Evolutionary conservation across 2,797 vertebrate genomes (phyloP).

Genomic region (Hoplostethus mediterraneus): DNA sequence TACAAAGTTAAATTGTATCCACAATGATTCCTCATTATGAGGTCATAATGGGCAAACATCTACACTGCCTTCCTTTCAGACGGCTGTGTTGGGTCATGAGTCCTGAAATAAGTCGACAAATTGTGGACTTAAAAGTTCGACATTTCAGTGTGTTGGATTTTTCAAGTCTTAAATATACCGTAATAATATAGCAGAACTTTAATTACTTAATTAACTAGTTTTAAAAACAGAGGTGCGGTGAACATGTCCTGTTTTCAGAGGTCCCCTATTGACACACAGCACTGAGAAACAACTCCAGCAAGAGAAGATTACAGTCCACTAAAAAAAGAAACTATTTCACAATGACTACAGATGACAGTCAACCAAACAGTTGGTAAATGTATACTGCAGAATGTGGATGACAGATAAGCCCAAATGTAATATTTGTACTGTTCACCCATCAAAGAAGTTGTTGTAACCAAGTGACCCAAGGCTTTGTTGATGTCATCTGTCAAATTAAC

Average conservation of each 20-base stretch:
- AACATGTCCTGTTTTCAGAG: slow-evolving; percentile 1
- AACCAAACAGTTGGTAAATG: neutral
- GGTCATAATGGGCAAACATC: too few relatives aligned
- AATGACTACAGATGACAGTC: slow-evolving; percentile 34
- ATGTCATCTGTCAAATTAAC: slow-evolving; percentile 42
- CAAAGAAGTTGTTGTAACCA: slow-evolving; percentile 20
- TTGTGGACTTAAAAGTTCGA: too few relatives aligned
- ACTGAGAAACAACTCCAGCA: neutral
- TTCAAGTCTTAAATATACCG: too few relatives aligned
- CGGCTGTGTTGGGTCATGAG: neutral
- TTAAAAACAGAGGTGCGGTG: neutral
- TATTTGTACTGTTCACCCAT: neutral
- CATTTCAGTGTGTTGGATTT: too few relatives aligned
- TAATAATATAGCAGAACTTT: too few relatives aligned
- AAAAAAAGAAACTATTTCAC: slow-evolving; percentile 4
- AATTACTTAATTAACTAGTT: too few relatives aligned
- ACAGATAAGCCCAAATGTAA: neutral
- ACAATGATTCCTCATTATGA: neutral
- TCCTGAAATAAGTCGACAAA: too few relatives aligned
- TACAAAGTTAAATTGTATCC: neutral
- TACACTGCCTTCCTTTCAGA: neutral
- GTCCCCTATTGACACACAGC: slow-evolving; percentile 7
- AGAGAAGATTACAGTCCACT: slow-evolving; percentile 4
- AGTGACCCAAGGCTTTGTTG: slow-evolving; percentile 3
- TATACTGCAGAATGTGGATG: neutral